Base-by-base conservation (phyloP, 2,797 vertebrate species). In the Pteropus rufus region DNA sequence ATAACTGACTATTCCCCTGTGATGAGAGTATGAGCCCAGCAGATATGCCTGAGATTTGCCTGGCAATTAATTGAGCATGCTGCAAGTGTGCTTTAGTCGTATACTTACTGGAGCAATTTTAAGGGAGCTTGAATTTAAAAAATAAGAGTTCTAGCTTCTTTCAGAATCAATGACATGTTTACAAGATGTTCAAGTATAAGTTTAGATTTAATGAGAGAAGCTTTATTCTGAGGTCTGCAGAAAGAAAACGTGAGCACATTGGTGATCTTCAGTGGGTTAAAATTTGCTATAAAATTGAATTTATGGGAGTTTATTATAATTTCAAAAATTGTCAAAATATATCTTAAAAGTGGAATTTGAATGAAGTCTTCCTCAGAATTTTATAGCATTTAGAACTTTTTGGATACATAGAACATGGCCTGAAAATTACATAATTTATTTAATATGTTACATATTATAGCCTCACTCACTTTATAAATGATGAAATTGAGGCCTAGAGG, bases 251-350 rank as follows among this genome's bases (percentile, higher is more conserved):
- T 36, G 31, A 91, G 34, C 52, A 67, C 56, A 52, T 85, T 80
- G 60, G 41, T 83, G 31, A 52, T 85, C 6, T 76, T 92, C 21
- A 89, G 34, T 86, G 77, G 2, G 44, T 88, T 70, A 56, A 90
- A 87, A 62, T 92, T 95, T 93, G 36, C 52, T 82, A 18, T 82
- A 92, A 95, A 86, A 82, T 49, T 75, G 81, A 96, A 65, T 95
- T 90, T 29, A 9, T n/a, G 26, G 24, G 9, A 23, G 1, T 52
- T 93, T 86, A 52, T 90, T 92, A 34, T 77, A 72, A 76, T 96
- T 84, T 87, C 16, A 95, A n/a, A 95, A 70, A n/a, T 81, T 16
- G 24, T 80, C 91, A 85, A 93, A 94, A 29, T 87, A 41, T 67
- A 24, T 12, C 24, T 84, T 67, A 70, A 83, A 41, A 75, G 44